Evolutionary conservation across 2,797 vertebrate genomes (phyloP), one percentile per base, ranked within the genome.

Genomic region (Hypotaenidia philippensis): DNA sequence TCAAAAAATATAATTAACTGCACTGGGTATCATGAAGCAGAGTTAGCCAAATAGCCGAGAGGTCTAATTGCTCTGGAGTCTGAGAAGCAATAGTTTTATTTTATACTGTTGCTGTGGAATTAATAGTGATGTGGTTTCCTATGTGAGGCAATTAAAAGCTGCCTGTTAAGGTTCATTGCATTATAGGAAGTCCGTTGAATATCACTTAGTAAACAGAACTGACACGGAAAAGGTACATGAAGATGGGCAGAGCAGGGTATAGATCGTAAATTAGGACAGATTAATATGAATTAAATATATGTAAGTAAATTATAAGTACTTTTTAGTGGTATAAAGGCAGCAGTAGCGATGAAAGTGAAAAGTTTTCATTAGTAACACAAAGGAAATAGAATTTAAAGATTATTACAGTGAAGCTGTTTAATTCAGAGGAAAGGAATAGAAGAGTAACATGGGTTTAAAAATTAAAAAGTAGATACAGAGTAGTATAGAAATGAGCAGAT

Each of bases 1-100:
- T 98, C 98, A 98, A 98, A 98, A 98, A 98, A 98, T 98, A 98
- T 97, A 98, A 98, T 98, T 98, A 98, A 98, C 98, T 98, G 97
- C 97, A 97, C 97, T 98, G 98, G 96, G 98, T 98, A 97, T 98
- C 98, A 97, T 97, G 98, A 97, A 98, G 95, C 96, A 96, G 95
- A 98, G 97, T 98, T 98, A 98, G 98, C 98, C 98, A 98, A 98
- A 98, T 98, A 98, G 97, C 98, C 93, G 83, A 96, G 96, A 98
- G 98, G 98, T 98, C 97, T 97, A 97, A 98, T 98, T 97, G 97
- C 97, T 97, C 96, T 89, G 34, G 96, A 98, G 98, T 97, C 97
- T 97, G 94, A 96, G 96, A 97, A 97, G 98, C 98, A 97, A 96
- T 98, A 96, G 96, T 98, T 98, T 97, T 96, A 97, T 97, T 98